Conservation (phyloP, 2,888 invertebrate species). For the Sepiola atlantica region DNA sequence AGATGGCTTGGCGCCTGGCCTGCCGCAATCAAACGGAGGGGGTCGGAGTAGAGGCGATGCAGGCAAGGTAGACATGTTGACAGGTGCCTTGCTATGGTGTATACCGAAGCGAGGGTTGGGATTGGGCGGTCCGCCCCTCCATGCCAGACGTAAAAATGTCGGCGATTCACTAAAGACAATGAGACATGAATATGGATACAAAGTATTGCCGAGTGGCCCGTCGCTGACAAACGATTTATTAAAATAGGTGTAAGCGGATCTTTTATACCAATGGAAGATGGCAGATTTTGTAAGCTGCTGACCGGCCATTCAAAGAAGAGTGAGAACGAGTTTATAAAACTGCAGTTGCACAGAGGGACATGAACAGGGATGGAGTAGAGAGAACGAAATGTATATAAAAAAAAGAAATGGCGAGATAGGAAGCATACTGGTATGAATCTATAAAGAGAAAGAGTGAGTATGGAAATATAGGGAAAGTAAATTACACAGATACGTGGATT, state of each 20-base stretch:
- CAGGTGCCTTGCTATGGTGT: background rate
- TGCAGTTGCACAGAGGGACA: background rate
- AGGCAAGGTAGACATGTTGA: background rate
- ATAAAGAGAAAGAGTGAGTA: background rate
- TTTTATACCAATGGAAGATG: background rate
- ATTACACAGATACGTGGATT: background rate
- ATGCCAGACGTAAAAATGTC: background rate
- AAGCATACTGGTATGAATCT: background rate
- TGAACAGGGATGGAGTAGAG: background rate
- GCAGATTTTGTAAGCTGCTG: background rate
- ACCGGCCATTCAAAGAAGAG: background rate
- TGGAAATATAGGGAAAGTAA: background rate
- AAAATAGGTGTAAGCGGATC: constrained; percentile 19
- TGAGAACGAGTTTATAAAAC: background rate
- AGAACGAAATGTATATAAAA: background rate
- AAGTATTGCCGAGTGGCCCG: background rate
- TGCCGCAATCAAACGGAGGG: background rate
- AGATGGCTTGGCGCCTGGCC: constrained; percentile 32
- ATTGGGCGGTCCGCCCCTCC: background rate
- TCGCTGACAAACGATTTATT: constrained; percentile 9
- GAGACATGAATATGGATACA: background rate
- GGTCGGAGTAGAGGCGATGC: background rate
- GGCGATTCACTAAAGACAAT: constrained; percentile 16
- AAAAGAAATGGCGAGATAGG: background rate
- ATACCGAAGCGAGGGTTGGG: background rate